phyloP scores from a whole-genome alignment of 2,888 invertebrate genomes.

The Hemistola chrysoprasaria region DNA sequence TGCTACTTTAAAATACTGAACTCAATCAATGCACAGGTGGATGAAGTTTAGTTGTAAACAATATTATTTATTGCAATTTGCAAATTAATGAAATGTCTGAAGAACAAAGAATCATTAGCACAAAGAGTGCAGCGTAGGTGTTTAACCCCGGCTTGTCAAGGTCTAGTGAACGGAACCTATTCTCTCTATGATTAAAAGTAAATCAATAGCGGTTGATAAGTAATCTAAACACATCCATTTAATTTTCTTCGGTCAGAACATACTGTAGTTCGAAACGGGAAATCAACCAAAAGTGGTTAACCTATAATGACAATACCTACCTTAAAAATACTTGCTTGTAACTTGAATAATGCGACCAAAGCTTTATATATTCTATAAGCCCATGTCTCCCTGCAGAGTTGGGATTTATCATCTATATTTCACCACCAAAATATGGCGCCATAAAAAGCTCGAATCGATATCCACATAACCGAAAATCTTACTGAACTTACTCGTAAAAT shows the following conservation, averaged over 20 bases:
- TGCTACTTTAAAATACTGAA: too few relatives aligned
- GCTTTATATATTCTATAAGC: too few relatives aligned
- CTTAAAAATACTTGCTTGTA: too few relatives aligned
- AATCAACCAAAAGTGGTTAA: background rate
- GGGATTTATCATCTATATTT: too few relatives aligned
- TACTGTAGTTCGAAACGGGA: background rate
- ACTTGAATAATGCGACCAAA: too few relatives aligned
- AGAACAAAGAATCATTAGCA: constrained; percentile 30
- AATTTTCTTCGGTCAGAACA: constrained; percentile 6
- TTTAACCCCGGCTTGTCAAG: constrained; percentile 32
- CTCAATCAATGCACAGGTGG: too few relatives aligned
- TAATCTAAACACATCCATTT: constrained; percentile 8
- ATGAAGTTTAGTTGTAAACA: too few relatives aligned
- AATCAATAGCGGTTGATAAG: constrained; percentile 19
- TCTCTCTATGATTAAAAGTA: constrained; percentile 25
- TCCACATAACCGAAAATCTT: constrained; percentile 14
- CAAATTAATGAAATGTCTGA: constrained; percentile 28
- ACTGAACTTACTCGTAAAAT: constrained; percentile 16
- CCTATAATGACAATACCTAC: too few relatives aligned
- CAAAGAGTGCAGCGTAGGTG: constrained; percentile 25
- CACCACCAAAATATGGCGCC: background rate
- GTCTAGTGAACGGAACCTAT: constrained; percentile 32
- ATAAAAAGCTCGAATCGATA: constrained; percentile 21
- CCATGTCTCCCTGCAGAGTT: too few relatives aligned
- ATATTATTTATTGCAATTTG: too few relatives aligned